phyloP scores from a whole-genome alignment of 2,797 vertebrate genomes.

The Onychomys torridus region DNA sequence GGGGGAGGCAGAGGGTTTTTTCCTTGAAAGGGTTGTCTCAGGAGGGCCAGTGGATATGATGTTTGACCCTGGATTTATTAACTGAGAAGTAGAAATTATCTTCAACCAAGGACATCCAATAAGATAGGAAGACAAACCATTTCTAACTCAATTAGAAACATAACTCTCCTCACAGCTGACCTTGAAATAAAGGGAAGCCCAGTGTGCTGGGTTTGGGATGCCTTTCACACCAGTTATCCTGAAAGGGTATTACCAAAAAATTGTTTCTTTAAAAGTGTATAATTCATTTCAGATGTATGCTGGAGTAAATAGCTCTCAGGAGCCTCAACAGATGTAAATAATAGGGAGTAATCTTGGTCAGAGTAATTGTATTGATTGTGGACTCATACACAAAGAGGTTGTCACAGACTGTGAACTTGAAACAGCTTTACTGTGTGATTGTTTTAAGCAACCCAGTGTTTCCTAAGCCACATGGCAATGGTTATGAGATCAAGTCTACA shows the following conservation, averaged over 20 bases:
- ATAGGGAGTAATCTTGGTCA: conserved; percentile 46
- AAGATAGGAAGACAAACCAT: neutral
- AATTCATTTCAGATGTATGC: conserved; percentile 72
- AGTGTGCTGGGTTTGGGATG: neutral
- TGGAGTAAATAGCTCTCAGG: conserved; percentile 54
- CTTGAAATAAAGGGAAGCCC: conserved; percentile 51
- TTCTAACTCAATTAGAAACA: conserved; percentile 60
- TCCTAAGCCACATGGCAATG: conserved; percentile 45
- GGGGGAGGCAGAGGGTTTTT: neutral
- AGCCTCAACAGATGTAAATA: conserved; percentile 66
- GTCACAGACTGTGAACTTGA: conserved; percentile 39
- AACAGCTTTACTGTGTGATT: conserved; percentile 4
- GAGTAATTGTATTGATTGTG: conserved; percentile 10
- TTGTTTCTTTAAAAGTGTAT: conserved; percentile 46
- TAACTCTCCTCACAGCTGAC: neutral
- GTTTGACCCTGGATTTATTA: conserved; percentile 54
- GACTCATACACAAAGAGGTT: neutral
- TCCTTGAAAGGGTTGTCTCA: neutral
- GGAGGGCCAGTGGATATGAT: neutral
- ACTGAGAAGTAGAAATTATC: conserved; percentile 55
- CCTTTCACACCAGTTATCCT: neutral
- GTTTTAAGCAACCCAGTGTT: conserved; percentile 54
- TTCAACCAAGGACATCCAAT: conserved; percentile 14
- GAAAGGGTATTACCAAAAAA: conserved; percentile 57
- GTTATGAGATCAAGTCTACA: conserved; percentile 49